A percentile compares a stretch with the other conserved stretches of the same genome.
These are phyloP conservation scores for Phyllotreta striolata DNA, from an alignment of 2,888 invertebrate species.

Conservation along the genomic window DNA sequence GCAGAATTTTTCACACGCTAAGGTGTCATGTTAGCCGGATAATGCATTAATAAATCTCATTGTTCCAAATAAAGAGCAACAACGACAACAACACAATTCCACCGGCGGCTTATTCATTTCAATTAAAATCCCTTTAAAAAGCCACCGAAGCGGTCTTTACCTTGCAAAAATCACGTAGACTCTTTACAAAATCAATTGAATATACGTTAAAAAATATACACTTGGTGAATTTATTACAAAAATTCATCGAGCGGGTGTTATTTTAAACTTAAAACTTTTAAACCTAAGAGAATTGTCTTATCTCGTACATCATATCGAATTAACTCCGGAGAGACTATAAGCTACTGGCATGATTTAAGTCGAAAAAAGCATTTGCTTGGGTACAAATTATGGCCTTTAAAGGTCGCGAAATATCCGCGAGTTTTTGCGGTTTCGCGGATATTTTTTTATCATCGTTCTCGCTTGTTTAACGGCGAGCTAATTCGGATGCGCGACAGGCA, in stretches of 20 bases:
- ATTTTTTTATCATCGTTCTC: too few relatives aligned
- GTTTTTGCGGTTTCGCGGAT: conserved; percentile 2
- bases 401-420: conserved; percentile 19
- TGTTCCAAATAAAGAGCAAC: conserved; percentile 26
- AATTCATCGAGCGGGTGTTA: too few relatives aligned
- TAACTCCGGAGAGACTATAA: not conserved
- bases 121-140: conserved; percentile 22
- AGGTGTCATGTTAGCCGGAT: conserved; percentile 16
- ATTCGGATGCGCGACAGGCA: too few relatives aligned
- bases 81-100: not conserved
- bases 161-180: too few relatives aligned
- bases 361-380: conserved; percentile 18
- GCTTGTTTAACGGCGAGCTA: too few relatives aligned
- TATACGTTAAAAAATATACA: too few relatives aligned
- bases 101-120: conserved; percentile 25
- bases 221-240: too few relatives aligned
- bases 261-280: too few relatives aligned
- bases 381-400: conserved; percentile 32
- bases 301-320: too few relatives aligned
- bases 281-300: too few relatives aligned
- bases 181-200: too few relatives aligned
- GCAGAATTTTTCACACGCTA: not conserved
- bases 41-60: conserved; percentile 30
- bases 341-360: conserved; percentile 26
- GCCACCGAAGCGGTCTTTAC: too few relatives aligned